Evolutionary conservation across 2,113 vertebrate genomes (phyloP), one percentile per base, ranked within the genome.

Genomic region (Gobiocypris rarus): DNA sequence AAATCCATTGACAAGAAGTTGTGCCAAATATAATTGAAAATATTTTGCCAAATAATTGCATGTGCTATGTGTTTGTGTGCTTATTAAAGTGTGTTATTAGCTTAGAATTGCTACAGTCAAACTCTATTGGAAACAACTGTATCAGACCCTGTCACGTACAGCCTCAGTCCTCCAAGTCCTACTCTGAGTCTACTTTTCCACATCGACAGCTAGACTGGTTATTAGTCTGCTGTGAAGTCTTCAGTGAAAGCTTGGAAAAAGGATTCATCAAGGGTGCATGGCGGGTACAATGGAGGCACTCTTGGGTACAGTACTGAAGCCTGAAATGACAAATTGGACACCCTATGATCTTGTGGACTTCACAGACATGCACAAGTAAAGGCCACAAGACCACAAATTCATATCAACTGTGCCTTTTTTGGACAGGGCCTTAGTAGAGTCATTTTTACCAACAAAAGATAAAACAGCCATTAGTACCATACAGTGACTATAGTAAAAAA

Each of bases 261-360:
- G 65, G 34, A 19, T 41, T 69, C 65, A 69, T 69, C 34, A 69
- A 41, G 65, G 34, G 65, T 69, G 17, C 65, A 69, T 69, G 65
- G 17, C 8, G 0, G 9, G 17, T 22, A 41, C 65, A 69, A 41
- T 41, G 34, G 65, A 69, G 17, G 17, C 9, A 69, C 9, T 69
- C 65, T 41, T 69, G 15, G 38, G 65, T 22, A 22, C 38, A 34
- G 31, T 9, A 11, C 34, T 69, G 65, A 69, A 69, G 31, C 31
- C 65, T 22, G 19, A 69, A 69, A 69, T 69, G 31, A 69, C 65
- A 69, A 69, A 69, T 69, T 69, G 65, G 65, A 69, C 65, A 69
- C 34, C 34, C 22, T 10, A 41, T 34, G 17, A 69, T 69, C 65
- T 38, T 10, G 9, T 38, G 65, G 65, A 38, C 52, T 54, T 54